Conservation (phyloP, 1,140 invertebrate genomes). For the Eupeodes corollae region DNA sequence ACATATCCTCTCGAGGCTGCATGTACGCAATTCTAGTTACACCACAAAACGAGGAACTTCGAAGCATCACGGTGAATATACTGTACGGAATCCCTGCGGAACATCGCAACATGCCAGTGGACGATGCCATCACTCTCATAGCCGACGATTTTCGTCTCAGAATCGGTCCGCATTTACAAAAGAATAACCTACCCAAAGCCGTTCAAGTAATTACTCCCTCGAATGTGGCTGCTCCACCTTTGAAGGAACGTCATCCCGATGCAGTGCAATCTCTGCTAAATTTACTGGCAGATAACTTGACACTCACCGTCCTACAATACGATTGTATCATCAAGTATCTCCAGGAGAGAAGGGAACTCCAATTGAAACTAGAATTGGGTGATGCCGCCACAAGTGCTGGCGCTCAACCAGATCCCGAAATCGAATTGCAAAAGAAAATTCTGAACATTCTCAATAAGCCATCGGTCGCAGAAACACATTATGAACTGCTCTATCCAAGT, state of each 20-base stretch:
- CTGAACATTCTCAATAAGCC: constrained; percentile 66
- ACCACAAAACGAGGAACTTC: constrained; percentile 70
- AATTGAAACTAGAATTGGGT: constrained; percentile 57
- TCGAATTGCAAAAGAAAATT: constrained; percentile 64
- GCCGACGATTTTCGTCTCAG: constrained; percentile 64
- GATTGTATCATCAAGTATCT: constrained; percentile 70
- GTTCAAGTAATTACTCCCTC: constrained; percentile 4
- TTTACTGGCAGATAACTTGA: constrained; percentile 65
- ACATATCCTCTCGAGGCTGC: constrained; percentile 71
- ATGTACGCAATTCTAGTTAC: constrained; percentile 81
- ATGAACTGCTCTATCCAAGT: constrained; percentile 17
- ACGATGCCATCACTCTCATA: constrained; percentile 73
- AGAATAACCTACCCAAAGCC: background rate
- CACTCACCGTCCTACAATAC: constrained; percentile 68
- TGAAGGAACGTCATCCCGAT: constrained; percentile 50
- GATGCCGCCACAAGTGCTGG: constrained; percentile 35
- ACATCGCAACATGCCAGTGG: constrained; percentile 89
- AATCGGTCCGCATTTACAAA: no score
- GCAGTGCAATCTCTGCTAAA: constrained; percentile 65
- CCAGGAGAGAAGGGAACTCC: constrained; percentile 59
- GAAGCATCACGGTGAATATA: constrained; percentile 82
- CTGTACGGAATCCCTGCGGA: constrained; percentile 78
- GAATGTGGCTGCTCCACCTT: constrained; percentile 5
- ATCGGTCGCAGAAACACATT: constrained; percentile 29
- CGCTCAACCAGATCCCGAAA: constrained; percentile 41